Evolutionary conservation across 2,113 vertebrate species (phyloP).

Genomic region (Xiphophorus maculatus): DNA sequence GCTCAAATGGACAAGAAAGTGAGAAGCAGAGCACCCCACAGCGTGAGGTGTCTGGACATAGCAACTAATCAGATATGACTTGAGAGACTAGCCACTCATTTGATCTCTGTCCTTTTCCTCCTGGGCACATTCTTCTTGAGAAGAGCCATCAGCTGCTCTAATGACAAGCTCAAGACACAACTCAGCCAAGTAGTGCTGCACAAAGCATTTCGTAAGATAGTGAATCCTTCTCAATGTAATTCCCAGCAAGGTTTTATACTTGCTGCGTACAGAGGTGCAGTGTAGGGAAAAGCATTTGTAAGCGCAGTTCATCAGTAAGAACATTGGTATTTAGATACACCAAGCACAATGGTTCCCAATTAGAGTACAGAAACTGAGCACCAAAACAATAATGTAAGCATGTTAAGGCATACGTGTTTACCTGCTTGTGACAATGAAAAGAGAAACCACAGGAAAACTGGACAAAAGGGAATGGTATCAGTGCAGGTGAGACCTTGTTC

Average conservation of each 20-base stretch:
- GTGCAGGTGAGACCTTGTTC: slow-evolving; percentile 49
- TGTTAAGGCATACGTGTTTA: slow-evolving; percentile 53
- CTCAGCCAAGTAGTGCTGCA: slow-evolving; percentile 28
- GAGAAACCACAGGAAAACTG: slow-evolving; percentile 37
- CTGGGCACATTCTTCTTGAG: slow-evolving; percentile 47
- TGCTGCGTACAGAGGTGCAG: slow-evolving; percentile 9
- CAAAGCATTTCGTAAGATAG: slow-evolving; percentile 39
- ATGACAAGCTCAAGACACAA: slow-evolving; percentile 52
- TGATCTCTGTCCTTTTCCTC: slow-evolving; percentile 59
- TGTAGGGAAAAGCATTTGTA: slow-evolving; percentile 43
- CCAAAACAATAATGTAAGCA: slow-evolving; percentile 27
- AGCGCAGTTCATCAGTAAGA: slow-evolving; percentile 34
- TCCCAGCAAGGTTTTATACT: slow-evolving; percentile 28
- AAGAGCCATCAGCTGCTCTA: slow-evolving; percentile 56
- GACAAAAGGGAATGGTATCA: slow-evolving; percentile 28
- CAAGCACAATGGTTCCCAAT: slow-evolving; percentile 56
- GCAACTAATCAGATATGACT: slow-evolving; percentile 61
- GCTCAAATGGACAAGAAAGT: slow-evolving; percentile 36
- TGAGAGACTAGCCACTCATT: slow-evolving; percentile 53
- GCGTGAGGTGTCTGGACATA: slow-evolving; percentile 43
- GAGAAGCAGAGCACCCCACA: slow-evolving; percentile 13
- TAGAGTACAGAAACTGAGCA: slow-evolving; percentile 34
- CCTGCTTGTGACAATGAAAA: slow-evolving; percentile 37
- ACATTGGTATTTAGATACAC: slow-evolving; percentile 27
- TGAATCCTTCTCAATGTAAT: slow-evolving; percentile 8